Conservation (phyloP, 2,797 vertebrate genomes). For the Decapterus maruadsi region DNA sequence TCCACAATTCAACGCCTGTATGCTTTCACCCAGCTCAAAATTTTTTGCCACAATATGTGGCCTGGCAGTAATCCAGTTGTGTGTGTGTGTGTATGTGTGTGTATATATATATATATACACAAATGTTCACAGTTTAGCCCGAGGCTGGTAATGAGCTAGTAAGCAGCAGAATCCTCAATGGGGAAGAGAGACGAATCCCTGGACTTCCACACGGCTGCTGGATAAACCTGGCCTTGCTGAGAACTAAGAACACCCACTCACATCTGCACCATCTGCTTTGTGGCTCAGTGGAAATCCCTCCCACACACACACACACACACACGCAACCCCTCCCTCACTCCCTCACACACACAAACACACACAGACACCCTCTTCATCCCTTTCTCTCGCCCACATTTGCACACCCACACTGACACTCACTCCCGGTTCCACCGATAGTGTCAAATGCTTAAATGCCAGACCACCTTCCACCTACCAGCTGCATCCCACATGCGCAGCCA, state of each 20-base stretch:
- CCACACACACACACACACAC: slow-evolving; percentile 9
- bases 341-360: slow-evolving; percentile 6
- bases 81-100: slow-evolving; percentile 40
- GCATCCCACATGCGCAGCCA: slow-evolving; percentile 54
- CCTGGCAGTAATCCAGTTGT: slow-evolving; percentile 37
- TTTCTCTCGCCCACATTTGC: slow-evolving; percentile 36
- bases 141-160: slow-evolving; percentile 63
- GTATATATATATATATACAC: neutral
- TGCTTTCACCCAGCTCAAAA: slow-evolving; percentile 52
- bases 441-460: slow-evolving; percentile 79
- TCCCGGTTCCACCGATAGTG: slow-evolving; percentile 62
- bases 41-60: slow-evolving; percentile 43
- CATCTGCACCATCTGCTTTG: slow-evolving; percentile 82
- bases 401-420: slow-evolving; percentile 49
- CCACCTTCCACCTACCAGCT: slow-evolving; percentile 71
- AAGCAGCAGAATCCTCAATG: slow-evolving; percentile 59
- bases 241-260: slow-evolving; percentile 76
- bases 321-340: neutral
- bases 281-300: slow-evolving; percentile 63
- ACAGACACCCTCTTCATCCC: slow-evolving; percentile 18
- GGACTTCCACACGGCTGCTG: slow-evolving; percentile 56
- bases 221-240: slow-evolving; percentile 70
- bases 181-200: slow-evolving; percentile 58
- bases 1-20: slow-evolving; percentile 34
- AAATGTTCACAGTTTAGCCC: slow-evolving; percentile 54